Conservation (phyloP, 2,113 vertebrate genomes). For the Chrysochloris asiatica region DNA sequence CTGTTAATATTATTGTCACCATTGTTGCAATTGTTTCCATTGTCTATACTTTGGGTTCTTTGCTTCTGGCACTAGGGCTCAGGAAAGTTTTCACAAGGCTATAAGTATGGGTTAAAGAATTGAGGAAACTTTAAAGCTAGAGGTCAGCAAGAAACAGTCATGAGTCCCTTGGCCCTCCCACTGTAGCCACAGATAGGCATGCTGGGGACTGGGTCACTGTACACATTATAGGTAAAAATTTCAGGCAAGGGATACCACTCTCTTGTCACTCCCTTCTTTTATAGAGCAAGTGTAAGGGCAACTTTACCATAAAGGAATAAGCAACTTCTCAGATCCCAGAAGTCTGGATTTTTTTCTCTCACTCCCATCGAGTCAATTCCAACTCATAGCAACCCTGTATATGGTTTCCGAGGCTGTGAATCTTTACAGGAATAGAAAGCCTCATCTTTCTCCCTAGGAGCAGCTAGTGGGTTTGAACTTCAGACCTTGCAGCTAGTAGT, state of each 20-base stretch:
- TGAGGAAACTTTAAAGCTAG: not conserved
- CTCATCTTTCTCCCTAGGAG: too few species aligned
- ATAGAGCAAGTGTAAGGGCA: not conserved
- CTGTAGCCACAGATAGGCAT: not conserved
- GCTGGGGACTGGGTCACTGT: not conserved
- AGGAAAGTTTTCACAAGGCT: not conserved
- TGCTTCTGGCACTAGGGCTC: not conserved
- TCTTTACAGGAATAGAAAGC: too few species aligned
- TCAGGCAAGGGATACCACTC: fast-evolving
- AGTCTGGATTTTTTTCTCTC: too few species aligned
- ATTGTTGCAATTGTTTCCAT: not conserved
- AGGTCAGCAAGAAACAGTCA: not conserved
- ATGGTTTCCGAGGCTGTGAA: too few species aligned
- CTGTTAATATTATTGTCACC: not conserved
- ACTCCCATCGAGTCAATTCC: too few species aligned
- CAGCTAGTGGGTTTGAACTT: too few species aligned
- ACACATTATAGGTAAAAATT: not conserved
- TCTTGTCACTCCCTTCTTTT: not conserved
- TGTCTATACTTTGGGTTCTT: not conserved
- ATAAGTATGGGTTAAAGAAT: not conserved
- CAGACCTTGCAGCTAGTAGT: too few species aligned
- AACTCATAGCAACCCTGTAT: too few species aligned
- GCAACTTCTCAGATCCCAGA: not conserved
- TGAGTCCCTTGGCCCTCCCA: not conserved
- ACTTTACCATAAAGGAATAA: not conserved